Percentiles rank a stretch among this genome's conserved stretches.
Conservation (phyloP, 2,888 invertebrate species). For the Scaptomyza flava region DNA sequence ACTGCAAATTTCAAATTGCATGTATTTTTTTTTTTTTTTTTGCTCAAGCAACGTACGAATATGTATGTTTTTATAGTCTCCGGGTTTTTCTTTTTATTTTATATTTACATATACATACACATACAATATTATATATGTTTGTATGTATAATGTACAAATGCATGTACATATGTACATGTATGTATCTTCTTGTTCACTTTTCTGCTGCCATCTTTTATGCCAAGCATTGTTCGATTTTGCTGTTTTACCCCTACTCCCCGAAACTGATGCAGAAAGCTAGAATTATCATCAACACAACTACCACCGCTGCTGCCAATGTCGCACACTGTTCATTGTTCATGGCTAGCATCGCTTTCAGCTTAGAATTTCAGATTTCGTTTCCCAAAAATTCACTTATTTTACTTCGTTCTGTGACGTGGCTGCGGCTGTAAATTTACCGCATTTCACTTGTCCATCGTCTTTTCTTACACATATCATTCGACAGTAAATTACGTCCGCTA, state of each 20-base stretch:
- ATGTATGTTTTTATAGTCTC: conserved; percentile 6
- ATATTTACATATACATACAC: conserved; percentile 22
- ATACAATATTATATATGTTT: conserved; percentile 8
- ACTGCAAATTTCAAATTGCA: conserved; percentile 50
- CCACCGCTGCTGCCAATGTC: conserved; percentile 45
- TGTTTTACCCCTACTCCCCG: conserved; percentile 55
- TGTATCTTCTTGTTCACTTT: conserved; percentile 66
- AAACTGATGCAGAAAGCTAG: conserved; percentile 61
- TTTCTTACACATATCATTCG: conserved; percentile 38
- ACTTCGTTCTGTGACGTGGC: conserved; percentile 67
- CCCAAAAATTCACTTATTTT: conserved; percentile 63
- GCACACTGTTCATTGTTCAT: conserved; percentile 56
- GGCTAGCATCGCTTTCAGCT: conserved; percentile 41
- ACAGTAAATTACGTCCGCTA: conserved; percentile 48
- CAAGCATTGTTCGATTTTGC: conserved; percentile 66
- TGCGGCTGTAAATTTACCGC: conserved; percentile 74
- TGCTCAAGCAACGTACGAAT: conserved; percentile 9
- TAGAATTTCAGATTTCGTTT: conserved; percentile 59
- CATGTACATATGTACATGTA: conserved; percentile 19
- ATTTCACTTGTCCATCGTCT: conserved; percentile 36
- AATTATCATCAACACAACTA: conserved; percentile 67
- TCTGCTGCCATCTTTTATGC: conserved; percentile 79
- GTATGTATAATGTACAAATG: conserved; percentile 15
- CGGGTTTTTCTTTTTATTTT: conserved; percentile 28
- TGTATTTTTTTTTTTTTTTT: conserved; percentile 43